Percentiles rank a stretch among this genome's conserved stretches.
phyloP scores from a whole-genome alignment of 2,113 vertebrate genomes.

The Myiagra hebetior region DNA sequence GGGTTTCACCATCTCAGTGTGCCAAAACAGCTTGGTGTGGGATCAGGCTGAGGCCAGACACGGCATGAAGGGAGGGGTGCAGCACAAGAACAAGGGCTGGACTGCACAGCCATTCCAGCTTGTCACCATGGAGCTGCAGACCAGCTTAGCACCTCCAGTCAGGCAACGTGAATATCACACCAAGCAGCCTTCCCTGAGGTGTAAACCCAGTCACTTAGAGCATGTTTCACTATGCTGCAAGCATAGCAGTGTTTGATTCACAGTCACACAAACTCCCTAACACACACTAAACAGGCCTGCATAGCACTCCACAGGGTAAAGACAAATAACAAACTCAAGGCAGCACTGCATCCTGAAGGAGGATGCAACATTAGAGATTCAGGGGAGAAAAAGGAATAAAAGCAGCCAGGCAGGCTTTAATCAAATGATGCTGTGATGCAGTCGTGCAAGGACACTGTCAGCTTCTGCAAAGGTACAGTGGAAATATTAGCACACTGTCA shows the following conservation, averaged over 20 bases:
- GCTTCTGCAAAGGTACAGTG: background rate
- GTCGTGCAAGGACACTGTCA: background rate
- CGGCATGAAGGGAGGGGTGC: rapidly evolving
- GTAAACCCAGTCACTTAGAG: background rate
- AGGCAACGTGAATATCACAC: background rate
- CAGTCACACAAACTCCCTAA: background rate
- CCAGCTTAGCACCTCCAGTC: background rate
- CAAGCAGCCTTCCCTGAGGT: background rate
- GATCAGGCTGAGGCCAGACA: background rate
- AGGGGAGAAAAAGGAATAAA: background rate
- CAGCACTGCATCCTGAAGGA: background rate
- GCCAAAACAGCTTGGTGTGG: background rate
- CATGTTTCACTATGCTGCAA: background rate
- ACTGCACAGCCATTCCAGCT: background rate
- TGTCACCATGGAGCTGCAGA: background rate
- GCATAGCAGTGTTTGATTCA: background rate
- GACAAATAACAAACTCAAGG: background rate
- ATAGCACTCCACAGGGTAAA: background rate
- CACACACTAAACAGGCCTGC: background rate
- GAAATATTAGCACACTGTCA: background rate
- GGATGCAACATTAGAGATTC: background rate
- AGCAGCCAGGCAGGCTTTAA: background rate
- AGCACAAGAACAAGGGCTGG: rapidly evolving
- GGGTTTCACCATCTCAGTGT: background rate
- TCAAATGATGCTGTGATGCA: background rate